Evolutionary conservation across 2,113 vertebrate species (phyloP).

Genomic region (Neogobius melanostomus): DNA sequence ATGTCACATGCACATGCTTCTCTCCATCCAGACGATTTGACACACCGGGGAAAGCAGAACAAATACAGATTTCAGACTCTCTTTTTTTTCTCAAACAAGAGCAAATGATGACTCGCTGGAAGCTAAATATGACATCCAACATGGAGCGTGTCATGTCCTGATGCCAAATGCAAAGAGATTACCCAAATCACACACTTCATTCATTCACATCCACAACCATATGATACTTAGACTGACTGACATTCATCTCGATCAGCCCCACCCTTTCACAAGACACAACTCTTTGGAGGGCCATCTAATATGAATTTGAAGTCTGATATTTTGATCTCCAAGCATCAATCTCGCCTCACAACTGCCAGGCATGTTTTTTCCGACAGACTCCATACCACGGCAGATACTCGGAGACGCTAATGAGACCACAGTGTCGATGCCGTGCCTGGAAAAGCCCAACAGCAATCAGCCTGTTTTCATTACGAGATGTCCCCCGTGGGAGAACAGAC

Average conservation of each 20-base stretch:
- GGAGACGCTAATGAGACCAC: slow-evolving; percentile 71
- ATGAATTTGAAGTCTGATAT: slow-evolving; percentile 57
- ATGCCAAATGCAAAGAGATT: slow-evolving; percentile 20
- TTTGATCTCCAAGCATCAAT: slow-evolving; percentile 66
- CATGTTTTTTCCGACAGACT: slow-evolving; percentile 41
- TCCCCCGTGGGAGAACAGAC: slow-evolving; percentile 53
- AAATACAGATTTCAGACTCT: slow-evolving; percentile 22
- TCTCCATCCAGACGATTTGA: slow-evolving; percentile 21
- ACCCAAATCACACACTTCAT: slow-evolving; percentile 27
- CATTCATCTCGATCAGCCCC: slow-evolving; percentile 38
- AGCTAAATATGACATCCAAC: slow-evolving; percentile 7
- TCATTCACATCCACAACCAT: slow-evolving; percentile 34
- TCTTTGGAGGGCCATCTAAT: slow-evolving; percentile 43
- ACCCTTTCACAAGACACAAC: slow-evolving; percentile 10
- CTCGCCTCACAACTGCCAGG: slow-evolving; percentile 37
- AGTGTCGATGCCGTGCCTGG: slow-evolving; percentile 54
- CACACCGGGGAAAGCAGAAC: slow-evolving; percentile 15
- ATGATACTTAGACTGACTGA: slow-evolving; percentile 19
- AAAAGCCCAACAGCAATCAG: slow-evolving; percentile 73
- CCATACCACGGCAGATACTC: slow-evolving; percentile 59
- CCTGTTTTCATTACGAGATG: slow-evolving; percentile 70
- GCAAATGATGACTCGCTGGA: slow-evolving; percentile 19
- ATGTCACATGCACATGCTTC: slow-evolving; percentile 28
- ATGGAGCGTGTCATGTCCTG: slow-evolving; percentile 3
- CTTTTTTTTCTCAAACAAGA: slow-evolving; percentile 23